Evolutionary conservation across 2,888 invertebrate genomes (phyloP).

Genomic region (Nomada fucata): DNA sequence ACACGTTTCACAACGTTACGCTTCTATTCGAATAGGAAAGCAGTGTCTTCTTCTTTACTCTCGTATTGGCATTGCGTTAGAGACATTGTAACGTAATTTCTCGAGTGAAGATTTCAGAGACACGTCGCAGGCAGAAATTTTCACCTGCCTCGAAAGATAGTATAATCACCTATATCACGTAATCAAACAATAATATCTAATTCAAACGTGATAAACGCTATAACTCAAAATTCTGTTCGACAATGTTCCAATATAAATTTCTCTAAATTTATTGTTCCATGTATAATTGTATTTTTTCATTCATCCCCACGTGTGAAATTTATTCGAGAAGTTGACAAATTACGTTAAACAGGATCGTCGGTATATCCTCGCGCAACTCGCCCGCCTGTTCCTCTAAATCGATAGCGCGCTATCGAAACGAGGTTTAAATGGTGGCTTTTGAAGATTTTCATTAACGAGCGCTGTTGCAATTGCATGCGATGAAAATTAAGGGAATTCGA

Average conservation of each 20-base stretch:
- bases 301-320: too few relatives aligned
- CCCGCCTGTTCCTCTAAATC: constrained; percentile 9
- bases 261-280: too few relatives aligned
- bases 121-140: background rate
- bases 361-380: background rate
- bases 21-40: background rate
- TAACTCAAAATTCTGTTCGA: too few relatives aligned
- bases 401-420: background rate
- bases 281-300: too few relatives aligned
- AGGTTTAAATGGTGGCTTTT: constrained; percentile 24
- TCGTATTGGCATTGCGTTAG: constrained; percentile 8
- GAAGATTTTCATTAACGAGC: constrained; percentile 32
- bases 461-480: constrained; percentile 30
- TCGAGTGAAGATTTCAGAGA: background rate
- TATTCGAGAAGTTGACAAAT: too few relatives aligned
- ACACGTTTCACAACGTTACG: background rate
- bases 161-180: too few relatives aligned
- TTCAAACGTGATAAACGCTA: background rate
- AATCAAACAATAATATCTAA: background rate
- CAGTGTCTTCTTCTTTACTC: background rate
- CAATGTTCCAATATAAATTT: too few relatives aligned
- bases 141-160: background rate
- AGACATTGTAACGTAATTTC: background rate
- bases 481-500: constrained; percentile 47
- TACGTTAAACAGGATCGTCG: background rate